These are phyloP conservation scores for Antheraea mylitta DNA, from an alignment of 1,140 invertebrate genomes.

Conservation along the genomic window DNA sequence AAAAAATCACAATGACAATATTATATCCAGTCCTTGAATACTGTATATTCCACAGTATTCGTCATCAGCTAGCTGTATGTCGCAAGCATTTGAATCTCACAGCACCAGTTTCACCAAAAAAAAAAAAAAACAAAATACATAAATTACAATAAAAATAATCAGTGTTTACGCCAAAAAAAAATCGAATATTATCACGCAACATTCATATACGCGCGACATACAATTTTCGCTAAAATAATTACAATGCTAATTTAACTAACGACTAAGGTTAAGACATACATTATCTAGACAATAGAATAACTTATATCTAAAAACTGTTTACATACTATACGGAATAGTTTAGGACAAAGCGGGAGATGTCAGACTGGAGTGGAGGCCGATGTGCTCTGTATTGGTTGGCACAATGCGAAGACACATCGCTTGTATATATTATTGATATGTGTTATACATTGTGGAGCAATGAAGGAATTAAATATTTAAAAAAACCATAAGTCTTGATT, in stretches of 20 bases:
- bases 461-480: too few species aligned
- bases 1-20: constrained; percentile 71
- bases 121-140: constrained; percentile 40
- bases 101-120: constrained; percentile 64
- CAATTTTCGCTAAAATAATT: constrained; percentile 57
- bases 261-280: constrained; percentile 66
- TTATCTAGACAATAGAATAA: constrained; percentile 75
- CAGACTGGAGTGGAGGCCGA: constrained; percentile 39
- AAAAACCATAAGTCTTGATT: too few species aligned
- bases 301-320: constrained; percentile 71
- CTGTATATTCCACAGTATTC: constrained; percentile 39
- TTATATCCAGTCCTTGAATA: constrained; percentile 56
- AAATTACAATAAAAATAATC: constrained; percentile 5
- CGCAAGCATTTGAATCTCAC: constrained; percentile 69
- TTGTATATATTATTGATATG: constrained; percentile 34
- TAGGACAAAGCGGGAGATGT: constrained; percentile 39
- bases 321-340: constrained; percentile 71
- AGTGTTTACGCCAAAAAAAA: not conserved
- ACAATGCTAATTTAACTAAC: constrained; percentile 47
- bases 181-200: constrained; percentile 44
- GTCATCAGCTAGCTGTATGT: constrained; percentile 45
- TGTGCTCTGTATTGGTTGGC: constrained; percentile 51
- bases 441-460: constrained; percentile 17
- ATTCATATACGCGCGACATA: constrained; percentile 70
- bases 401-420: not conserved